Evolutionary conservation across 2,888 invertebrate genomes (phyloP), one percentile per base, ranked within the genome.

Genomic region (Hypena proboscidalis): DNA sequence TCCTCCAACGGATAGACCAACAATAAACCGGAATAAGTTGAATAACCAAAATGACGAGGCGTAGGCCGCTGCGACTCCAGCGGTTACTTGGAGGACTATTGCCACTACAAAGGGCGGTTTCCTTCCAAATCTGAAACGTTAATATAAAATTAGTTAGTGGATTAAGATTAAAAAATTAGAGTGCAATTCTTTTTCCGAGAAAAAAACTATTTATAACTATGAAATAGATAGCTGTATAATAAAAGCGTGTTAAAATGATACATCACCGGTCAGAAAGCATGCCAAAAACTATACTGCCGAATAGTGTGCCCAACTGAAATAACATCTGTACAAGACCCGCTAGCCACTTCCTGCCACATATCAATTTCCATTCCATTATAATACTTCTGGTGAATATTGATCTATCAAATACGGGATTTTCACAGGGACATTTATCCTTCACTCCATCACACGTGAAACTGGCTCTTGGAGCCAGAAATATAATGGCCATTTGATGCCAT

Each of bases 1-100:
- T n/a, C 95, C 96, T 22, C 95, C 95, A 1, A 95, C 94, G n/a
- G 95, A 93, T 32, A 94, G 77, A 0, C 95, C 95, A 15, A 93
- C 79, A 79, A 50, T 53, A 80, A 45, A 92, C 93, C 1, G 95
- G 94, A 1, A 94, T 92, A 42, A 94, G 83, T 0, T 95, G 93
- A 44, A 38, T 4, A 20, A 0, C 6, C 8, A 4, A 9, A 23
- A 38, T 10, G 27, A 19, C 4, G 3, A 1, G 9, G 9, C 5
- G 32, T 11, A 44, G 3, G 33, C 29, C 6, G 32, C 7, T 25
- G 5, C 20, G 9, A 44, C 7, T 19, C 34, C 33, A 4, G 43
- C 15, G 2, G 4, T 4, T 17, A 26, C 6, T 36, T 20, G 94
- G 92, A 38, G 4, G 5, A 30, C 9, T 2, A 19, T 8, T 6